phyloP scores from a whole-genome alignment of 2,797 vertebrate genomes.

The Pseudochromis fuscus region DNA sequence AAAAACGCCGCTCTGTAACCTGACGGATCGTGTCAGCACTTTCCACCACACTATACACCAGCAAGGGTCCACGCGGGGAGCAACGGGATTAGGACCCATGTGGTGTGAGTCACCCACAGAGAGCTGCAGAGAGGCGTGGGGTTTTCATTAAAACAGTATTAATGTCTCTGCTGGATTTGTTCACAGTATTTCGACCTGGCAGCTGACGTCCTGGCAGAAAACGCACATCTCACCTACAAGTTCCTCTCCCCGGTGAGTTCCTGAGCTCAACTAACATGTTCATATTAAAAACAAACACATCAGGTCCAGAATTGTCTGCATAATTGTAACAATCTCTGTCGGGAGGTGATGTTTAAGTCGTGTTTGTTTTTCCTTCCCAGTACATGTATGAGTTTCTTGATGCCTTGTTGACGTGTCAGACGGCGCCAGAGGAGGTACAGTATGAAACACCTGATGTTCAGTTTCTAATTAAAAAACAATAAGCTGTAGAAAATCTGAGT shows the following conservation, averaged over 20 bases:
- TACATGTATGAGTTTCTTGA: slow-evolving; percentile 95
- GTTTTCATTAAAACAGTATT: slow-evolving; percentile 64
- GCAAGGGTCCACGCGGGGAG: slow-evolving; percentile 1
- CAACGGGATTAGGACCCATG: slow-evolving; percentile 24
- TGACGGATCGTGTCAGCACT: slow-evolving; percentile 26
- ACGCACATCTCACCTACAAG: slow-evolving; percentile 95
- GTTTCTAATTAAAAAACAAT: background rate
- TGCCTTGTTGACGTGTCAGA: slow-evolving; percentile 93
- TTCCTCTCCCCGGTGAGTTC: slow-evolving; percentile 90
- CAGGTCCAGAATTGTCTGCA: background rate
- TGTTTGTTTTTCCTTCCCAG: slow-evolving; percentile 61
- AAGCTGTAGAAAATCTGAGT: background rate
- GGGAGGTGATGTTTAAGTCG: background rate
- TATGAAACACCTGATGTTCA: background rate
- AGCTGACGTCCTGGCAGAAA: slow-evolving; percentile 96
- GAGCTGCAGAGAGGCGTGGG: background rate
- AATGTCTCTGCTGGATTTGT: slow-evolving; percentile 35
- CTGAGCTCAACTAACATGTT: background rate
- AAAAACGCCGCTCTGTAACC: no score
- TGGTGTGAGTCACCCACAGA: slow-evolving; percentile 4
- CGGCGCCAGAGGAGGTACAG: slow-evolving; percentile 92
- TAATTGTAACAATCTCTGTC: background rate
- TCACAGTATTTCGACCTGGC: slow-evolving; percentile 94
- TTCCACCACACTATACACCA: slow-evolving; percentile 27
- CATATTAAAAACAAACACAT: background rate